Base-by-base conservation (phyloP, 2,888 invertebrate species). In the Bimastos eiseni region DNA sequence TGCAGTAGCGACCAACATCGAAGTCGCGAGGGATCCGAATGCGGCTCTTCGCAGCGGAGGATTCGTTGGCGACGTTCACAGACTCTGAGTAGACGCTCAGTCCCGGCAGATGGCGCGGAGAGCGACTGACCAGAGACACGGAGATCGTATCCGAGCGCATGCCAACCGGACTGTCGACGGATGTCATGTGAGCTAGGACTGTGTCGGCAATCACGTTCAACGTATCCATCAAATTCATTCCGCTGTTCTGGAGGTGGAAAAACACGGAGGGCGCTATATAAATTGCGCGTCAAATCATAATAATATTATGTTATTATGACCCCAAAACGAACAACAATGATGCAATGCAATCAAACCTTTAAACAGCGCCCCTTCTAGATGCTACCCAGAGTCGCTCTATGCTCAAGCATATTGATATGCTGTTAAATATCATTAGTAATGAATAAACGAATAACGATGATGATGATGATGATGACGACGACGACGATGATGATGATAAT, bases 141-240 rank as follows among this genome's bases (percentile, higher is more conserved):
- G 55, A 49, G 8, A 91, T 86, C 11, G 84, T 24, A 3, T 89
- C 89, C 30, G 91, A 86, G 38, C n/a, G 55, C 30, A 90, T 41
- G 37, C 37, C 37, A n/a, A 90, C 89, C 4, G 91, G 90, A 33
- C 19, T 21, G 33, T 90, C 91, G n/a, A 89, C 89, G 11, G 55
- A 88, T 70, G 90, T 90, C 90, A 86, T 91, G 44, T 44, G 84
- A 17, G 34, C 33, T 36, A 37, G 44, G 4, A 91, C 34, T 30
- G 90, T 49, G n/a, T 83, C 37, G 36, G 84, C 88, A 5, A 91
- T 86, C 15, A 21, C n/a, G 33, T 83, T 41, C 44, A 91, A 38
- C 30, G 91, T 90, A 24, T 2, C 44, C 8, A n/a, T 70, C n/a
- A 70, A 13, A 70, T 30, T 70, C 70, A 70, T n/a, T 70, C 70